Evolutionary conservation across 2,888 invertebrate species (phyloP).

Genomic region (Dynastes tityus): DNA sequence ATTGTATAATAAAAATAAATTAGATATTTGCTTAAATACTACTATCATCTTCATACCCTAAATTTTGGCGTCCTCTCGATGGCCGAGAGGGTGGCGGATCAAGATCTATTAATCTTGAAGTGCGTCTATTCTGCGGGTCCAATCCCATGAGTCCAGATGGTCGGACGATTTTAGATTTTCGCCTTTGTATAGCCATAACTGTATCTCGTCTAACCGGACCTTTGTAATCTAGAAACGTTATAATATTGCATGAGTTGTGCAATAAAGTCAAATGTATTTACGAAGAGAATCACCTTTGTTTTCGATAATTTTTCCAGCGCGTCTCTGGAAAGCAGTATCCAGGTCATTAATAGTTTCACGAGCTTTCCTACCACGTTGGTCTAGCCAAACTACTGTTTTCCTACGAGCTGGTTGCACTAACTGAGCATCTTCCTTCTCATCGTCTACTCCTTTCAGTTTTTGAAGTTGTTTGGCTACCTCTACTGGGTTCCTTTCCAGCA

Average conservation of each 20-base stretch:
- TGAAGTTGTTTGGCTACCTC: slow-evolving; percentile 91
- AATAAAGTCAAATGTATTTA: not conserved
- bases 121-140: not conserved
- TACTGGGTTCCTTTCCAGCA: slow-evolving; percentile 90
- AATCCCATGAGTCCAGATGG: slow-evolving; percentile 15
- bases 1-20: not conserved
- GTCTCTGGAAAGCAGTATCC: slow-evolving; percentile 61
- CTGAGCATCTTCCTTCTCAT: slow-evolving; percentile 83
- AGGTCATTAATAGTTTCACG: slow-evolving; percentile 60
- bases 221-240: slow-evolving; percentile 50
- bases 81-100: not conserved
- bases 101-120: slow-evolving; percentile 7
- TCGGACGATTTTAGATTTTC: slow-evolving; percentile 40
- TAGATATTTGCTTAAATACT: slow-evolving; percentile 3
- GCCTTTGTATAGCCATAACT: slow-evolving; percentile 48
- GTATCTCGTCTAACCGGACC: slow-evolving; percentile 57
- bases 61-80: slow-evolving; percentile 28
- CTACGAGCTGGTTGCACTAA: slow-evolving; percentile 79
- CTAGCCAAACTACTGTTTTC: slow-evolving; percentile 87
- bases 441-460: slow-evolving; percentile 85
- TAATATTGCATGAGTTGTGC: not conserved
- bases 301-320: slow-evolving; percentile 55
- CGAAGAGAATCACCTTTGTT: slow-evolving; percentile 35
- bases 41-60: slow-evolving; percentile 31
- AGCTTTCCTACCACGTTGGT: slow-evolving; percentile 53